Evolutionary conservation across 2,797 vertebrate species (phyloP), one percentile per base, ranked within the genome.

Genomic region (Chelon labrosus): DNA sequence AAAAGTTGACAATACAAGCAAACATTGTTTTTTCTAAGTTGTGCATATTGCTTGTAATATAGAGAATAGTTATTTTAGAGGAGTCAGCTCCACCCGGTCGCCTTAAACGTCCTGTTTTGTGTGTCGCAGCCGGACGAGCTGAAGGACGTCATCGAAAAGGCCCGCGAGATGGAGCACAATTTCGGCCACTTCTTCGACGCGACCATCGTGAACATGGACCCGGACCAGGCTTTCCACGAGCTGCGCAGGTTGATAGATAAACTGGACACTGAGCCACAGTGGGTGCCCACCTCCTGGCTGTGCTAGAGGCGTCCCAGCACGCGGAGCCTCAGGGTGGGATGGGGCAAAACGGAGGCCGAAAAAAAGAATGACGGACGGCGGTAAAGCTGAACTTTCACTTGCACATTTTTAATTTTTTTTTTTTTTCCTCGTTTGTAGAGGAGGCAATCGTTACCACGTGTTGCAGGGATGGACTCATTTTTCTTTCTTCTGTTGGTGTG

Each of bases 191-290:
- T 96, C 86, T 98, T 98, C 9, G 98, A 99, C 27, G 94, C 94
- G 0, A 95, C 96, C 59, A 91, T 99, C 65, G 95, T 97, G 79
- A 98, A 98, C 91, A 92, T 90, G 37, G 98, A 98, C 76, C 96
- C 95, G 11, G 97, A 97, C 61, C 96, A 96, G 85, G 96, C 96
- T 0, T 96, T 96, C 91, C 95, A 96, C 37, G 97, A 99, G 89
- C 91, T 99, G 67, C 94, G 95, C 72, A 92, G 96, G 54, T 88
- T 98, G 85, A 97, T 97, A 84, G 97, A 97, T 80, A 97, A 96
- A 91, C 95, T 99, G 65, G 98, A 98, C 92, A 97, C 96, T 1
- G 97, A 98, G 90, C 97, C 98, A 17, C 98, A 99, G 92, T 99
- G 97, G 97, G 97, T 98, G 46, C 97, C 98, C 31, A 97, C 96